Evolutionary conservation across 2,888 invertebrate species (phyloP).

Genomic region (Tuberolachnus salignus): DNA sequence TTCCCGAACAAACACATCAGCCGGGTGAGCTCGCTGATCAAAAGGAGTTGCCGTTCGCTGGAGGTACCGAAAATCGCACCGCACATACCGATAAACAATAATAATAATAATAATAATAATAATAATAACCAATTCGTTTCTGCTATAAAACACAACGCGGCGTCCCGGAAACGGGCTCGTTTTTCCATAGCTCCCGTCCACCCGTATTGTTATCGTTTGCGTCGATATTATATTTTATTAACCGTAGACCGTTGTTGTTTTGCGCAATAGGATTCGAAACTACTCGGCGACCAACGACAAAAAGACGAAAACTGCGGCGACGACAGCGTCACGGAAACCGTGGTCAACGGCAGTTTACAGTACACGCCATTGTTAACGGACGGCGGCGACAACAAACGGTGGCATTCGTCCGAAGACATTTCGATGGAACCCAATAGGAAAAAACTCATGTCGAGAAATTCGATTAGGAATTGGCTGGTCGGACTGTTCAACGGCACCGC

Average conservation of each 20-base stretch:
- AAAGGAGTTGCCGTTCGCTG: constrained; percentile 61
- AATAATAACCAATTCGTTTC: no score
- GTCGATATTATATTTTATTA: not conserved
- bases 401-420: constrained; percentile 80
- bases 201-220: not conserved
- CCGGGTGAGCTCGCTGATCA: constrained; percentile 58
- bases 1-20: constrained; percentile 64
- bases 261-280: constrained; percentile 45
- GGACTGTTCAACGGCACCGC: constrained; percentile 77
- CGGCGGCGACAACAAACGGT: constrained; percentile 67
- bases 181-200: not conserved
- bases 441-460: constrained; percentile 67
- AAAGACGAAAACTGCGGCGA: constrained; percentile 36
- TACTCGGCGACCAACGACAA: constrained; percentile 22
- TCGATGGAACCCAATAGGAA: constrained; percentile 64
- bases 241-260: not conserved
- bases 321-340: constrained; percentile 37
- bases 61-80: constrained; percentile 59
- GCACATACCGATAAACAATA: not conserved
- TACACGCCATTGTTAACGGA: constrained; percentile 64
- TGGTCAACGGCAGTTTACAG: constrained; percentile 60
- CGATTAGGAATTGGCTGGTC: constrained; percentile 76
- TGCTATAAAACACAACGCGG: not conserved
- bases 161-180: no score
- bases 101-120: not conserved